These are phyloP conservation scores for Drosophila sechellia DNA, from an alignment of 1,140 invertebrate species.

Conservation along the genomic window DNA sequence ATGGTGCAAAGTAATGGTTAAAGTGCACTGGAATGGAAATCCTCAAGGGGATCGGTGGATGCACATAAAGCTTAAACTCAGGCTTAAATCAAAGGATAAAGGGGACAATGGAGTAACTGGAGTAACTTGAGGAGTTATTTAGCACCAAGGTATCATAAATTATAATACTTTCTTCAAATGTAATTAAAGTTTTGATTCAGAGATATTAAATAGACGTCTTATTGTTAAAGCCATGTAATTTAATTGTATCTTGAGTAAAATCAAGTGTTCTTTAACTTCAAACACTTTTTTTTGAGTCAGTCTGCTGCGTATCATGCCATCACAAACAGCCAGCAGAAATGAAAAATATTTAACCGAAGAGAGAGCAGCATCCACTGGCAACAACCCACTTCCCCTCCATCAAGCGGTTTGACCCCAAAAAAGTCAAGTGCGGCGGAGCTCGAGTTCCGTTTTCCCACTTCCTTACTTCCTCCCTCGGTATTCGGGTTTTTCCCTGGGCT, in stretches of 20 bases:
- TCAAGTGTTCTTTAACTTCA: background rate
- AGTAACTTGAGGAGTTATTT: background rate
- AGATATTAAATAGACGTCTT: too few species aligned
- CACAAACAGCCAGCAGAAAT: background rate
- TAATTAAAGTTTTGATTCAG: background rate
- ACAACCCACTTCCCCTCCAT: constrained; percentile 29
- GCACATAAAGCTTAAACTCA: constrained; percentile 23
- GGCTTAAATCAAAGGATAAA: constrained; percentile 43
- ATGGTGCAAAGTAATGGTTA: constrained; percentile 21
- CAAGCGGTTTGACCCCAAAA: constrained; percentile 80
- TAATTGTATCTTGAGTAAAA: background rate
- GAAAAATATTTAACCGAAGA: constrained; percentile 39
- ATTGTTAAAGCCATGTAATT: background rate
- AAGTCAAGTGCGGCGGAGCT: constrained; percentile 70
- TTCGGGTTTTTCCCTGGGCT: constrained; percentile 12
- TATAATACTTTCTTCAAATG: background rate
- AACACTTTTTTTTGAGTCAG: background rate
- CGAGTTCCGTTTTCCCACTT: constrained; percentile 33
- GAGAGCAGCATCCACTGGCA: constrained; percentile 8
- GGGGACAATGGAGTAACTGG: background rate
- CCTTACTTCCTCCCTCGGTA: background rate
- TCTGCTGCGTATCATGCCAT: constrained; percentile 4
- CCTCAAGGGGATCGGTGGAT: background rate
- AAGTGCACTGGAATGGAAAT: constrained; percentile 22
- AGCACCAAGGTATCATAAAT: background rate